A percentile compares a stretch with the other conserved stretches of the same genome.
These are phyloP conservation scores for Celastrina argiolus DNA, from an alignment of 2,888 invertebrate genomes.

Conservation along the genomic window DNA sequence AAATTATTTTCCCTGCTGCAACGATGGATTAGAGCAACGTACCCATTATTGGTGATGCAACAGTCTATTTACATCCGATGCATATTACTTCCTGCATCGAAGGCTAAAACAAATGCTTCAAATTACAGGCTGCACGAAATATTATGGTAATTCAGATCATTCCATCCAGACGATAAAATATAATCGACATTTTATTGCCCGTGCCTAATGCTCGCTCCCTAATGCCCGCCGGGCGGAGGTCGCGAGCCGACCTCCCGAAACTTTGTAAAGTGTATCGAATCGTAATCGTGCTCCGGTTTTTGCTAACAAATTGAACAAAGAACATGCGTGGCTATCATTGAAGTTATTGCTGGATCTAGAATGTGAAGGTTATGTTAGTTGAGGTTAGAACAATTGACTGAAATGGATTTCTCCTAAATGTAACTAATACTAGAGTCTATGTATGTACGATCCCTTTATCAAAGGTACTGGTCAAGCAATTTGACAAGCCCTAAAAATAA, in stretches of 20 bases:
- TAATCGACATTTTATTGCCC: conserved; percentile 48
- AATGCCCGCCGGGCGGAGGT: conserved; percentile 40
- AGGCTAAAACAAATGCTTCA: background rate
- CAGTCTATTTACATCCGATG: conserved; percentile 5
- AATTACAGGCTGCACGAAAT: conserved; percentile 7
- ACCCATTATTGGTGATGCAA: conserved; percentile 6
- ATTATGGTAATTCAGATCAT: background rate
- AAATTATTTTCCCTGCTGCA: background rate
- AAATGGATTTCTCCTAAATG: background rate
- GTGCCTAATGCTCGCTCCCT: conserved; percentile 51
- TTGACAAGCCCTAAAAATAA: too few relatives aligned
- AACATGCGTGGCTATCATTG: conserved; percentile 29
- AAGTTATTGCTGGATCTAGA: background rate
- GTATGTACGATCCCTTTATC: too few relatives aligned
- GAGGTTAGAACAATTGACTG: background rate
- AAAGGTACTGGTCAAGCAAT: too few relatives aligned
- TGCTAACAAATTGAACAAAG: background rate
- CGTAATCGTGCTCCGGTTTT: conserved; percentile 9
- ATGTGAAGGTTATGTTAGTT: background rate
- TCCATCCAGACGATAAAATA: conserved; percentile 22
- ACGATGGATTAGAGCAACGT: background rate
- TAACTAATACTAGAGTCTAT: too few relatives aligned
- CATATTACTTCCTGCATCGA: background rate
- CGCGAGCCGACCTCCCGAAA: conserved; percentile 17
- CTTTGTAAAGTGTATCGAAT: conserved; percentile 7